Conservation (phyloP, 2,888 invertebrate species). For the Spodoptera exigua region DNA sequence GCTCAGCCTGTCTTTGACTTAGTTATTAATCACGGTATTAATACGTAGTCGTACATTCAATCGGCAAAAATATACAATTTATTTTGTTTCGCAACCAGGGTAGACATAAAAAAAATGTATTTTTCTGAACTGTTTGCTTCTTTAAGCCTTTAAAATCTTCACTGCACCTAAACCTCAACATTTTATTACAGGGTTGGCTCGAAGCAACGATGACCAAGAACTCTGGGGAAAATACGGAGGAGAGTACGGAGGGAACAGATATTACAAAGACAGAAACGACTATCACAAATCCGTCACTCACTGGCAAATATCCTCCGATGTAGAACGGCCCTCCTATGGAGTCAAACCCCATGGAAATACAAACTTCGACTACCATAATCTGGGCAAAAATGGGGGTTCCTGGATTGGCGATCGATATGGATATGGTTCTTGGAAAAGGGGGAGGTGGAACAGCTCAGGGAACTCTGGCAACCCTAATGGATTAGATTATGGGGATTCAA, state of each 20-base stretch:
- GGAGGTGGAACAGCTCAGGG: constrained; percentile 76
- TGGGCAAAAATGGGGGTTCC: constrained; percentile 75
- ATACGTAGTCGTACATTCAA: no score
- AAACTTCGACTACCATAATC: constrained; percentile 82
- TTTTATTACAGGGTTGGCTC: constrained; percentile 66
- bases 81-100: no score
- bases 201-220: constrained; percentile 78
- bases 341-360: constrained; percentile 66
- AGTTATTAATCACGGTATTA: no score
- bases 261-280: constrained; percentile 80
- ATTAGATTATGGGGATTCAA: constrained; percentile 68
- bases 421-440: constrained; percentile 77
- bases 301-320: constrained; percentile 85
- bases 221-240: constrained; percentile 91
- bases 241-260: constrained; percentile 83
- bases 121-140: no score
- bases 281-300: constrained; percentile 84
- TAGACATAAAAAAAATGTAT: no score
- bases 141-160: neutral
- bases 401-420: constrained; percentile 68
- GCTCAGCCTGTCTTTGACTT: no score
- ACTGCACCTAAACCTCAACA: neutral
- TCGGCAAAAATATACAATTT: no score
- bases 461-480: constrained; percentile 65
- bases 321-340: constrained; percentile 69